phyloP scores from a whole-genome alignment of 2,797 vertebrate species.

The Acipenser ruthenus region DNA sequence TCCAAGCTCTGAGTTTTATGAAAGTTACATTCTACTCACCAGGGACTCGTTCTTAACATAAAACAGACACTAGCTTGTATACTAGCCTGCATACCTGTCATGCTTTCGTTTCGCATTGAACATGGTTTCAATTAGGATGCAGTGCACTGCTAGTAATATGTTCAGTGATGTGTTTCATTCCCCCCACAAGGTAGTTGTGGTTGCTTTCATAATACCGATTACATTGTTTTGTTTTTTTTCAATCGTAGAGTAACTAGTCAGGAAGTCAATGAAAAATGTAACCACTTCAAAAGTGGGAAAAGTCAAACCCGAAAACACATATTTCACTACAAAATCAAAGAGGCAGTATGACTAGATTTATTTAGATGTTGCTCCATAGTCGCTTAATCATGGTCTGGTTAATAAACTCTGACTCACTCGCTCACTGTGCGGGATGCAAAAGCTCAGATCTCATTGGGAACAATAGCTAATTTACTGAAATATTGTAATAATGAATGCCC shows the following conservation, averaged over 20 bases:
- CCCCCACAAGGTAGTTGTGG: slow-evolving; percentile 49
- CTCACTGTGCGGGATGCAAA: neutral
- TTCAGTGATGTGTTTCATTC: slow-evolving; percentile 47
- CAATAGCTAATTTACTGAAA: neutral
- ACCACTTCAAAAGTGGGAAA: slow-evolving; percentile 44
- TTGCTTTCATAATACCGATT: slow-evolving; percentile 57
- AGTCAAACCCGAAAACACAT: slow-evolving; percentile 11
- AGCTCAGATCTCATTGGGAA: neutral
- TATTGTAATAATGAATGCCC: neutral
- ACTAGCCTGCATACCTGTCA: slow-evolving; percentile 32
- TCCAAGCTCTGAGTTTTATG: slow-evolving; percentile 43
- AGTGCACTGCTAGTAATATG: slow-evolving; percentile 52
- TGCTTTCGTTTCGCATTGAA: slow-evolving; percentile 36
- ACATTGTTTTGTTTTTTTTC: slow-evolving; percentile 22
- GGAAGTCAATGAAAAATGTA: slow-evolving; percentile 37
- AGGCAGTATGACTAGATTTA: neutral
- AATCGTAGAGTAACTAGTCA: slow-evolving; percentile 38
- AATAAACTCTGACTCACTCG: neutral
- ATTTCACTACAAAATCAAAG: neutral
- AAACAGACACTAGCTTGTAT: slow-evolving; percentile 47
- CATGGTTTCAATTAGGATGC: slow-evolving; percentile 61
- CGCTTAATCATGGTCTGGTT: neutral
- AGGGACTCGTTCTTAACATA: slow-evolving; percentile 48
- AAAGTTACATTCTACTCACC: slow-evolving; percentile 40
- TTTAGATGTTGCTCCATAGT: neutral